Conservation (phyloP, 1,140 invertebrate species). For the Prorops nasuta region DNA sequence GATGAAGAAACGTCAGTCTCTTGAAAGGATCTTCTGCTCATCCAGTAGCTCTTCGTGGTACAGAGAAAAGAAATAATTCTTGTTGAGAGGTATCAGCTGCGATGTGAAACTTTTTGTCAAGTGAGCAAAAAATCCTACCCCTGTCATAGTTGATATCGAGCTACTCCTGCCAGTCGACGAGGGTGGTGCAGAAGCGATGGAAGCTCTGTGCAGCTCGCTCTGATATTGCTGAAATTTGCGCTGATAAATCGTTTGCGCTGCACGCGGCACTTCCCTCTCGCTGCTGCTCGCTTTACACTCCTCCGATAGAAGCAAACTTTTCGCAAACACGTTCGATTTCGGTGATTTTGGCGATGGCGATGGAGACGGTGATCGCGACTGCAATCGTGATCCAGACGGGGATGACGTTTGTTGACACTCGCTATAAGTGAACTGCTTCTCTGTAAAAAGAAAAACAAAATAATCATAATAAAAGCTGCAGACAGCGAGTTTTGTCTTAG, state of each 20-base stretch:
- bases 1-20: conserved; percentile 47
- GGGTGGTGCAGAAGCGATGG: conserved; percentile 35
- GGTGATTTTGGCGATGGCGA: conserved; percentile 19
- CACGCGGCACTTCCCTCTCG: no score
- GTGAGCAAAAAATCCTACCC: conserved; percentile 29
- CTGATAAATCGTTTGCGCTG: not conserved
- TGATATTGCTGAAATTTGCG: not conserved
- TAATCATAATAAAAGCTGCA: conserved; percentile 6
- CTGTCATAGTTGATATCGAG: conserved; percentile 36
- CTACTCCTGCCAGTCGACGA: conserved; percentile 27
- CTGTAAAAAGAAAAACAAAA: conserved; percentile 19
- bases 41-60: conserved; percentile 52
- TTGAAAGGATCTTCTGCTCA: conserved; percentile 49
- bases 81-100: no score
- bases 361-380: no score
- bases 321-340: conserved; percentile 12
- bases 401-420: no score
- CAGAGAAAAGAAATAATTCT: no score
- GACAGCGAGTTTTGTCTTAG: not conserved
- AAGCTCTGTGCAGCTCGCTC: conserved; percentile 32
- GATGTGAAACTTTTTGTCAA: no score
- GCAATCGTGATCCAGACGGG: no score
- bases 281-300: no score
- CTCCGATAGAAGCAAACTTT: no score
- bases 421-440: conserved; percentile 37